phyloP scores from a whole-genome alignment of 2,113 vertebrate species.

The Corythaeola cristata region DNA sequence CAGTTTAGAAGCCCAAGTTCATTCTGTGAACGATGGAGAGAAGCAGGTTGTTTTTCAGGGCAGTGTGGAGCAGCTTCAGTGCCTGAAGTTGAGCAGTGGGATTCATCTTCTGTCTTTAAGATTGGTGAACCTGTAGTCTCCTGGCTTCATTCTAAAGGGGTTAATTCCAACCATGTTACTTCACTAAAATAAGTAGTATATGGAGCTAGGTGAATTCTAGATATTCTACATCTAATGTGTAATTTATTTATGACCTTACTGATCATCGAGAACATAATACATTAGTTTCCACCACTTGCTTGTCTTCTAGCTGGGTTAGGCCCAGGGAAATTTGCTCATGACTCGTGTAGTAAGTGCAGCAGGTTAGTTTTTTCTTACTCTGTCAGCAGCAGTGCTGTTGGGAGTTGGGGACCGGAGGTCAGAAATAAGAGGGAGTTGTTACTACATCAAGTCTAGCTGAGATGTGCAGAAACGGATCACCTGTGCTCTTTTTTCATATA shows the following conservation, averaged over 20 bases:
- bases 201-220: background rate
- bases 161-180: background rate
- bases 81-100: background rate
- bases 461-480: background rate
- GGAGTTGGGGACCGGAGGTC: background rate
- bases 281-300: background rate
- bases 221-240: background rate
- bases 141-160: background rate
- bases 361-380: background rate
- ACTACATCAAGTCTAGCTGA: background rate
- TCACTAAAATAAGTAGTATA: background rate
- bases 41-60: background rate
- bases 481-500: background rate
- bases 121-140: background rate
- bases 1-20: background rate
- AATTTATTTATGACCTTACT: background rate
- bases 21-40: background rate
- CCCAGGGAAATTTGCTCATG: background rate
- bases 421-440: background rate
- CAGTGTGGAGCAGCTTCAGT: background rate
- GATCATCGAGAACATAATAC: background rate
- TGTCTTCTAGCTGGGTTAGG: background rate
- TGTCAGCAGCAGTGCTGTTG: background rate
- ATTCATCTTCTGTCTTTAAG: background rate
- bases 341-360: background rate